A percentile compares a stretch with the other conserved stretches of the same genome.
These are phyloP conservation scores for Encarsia formosa DNA, from an alignment of 2,888 invertebrate genomes.

Conservation along the genomic window DNA sequence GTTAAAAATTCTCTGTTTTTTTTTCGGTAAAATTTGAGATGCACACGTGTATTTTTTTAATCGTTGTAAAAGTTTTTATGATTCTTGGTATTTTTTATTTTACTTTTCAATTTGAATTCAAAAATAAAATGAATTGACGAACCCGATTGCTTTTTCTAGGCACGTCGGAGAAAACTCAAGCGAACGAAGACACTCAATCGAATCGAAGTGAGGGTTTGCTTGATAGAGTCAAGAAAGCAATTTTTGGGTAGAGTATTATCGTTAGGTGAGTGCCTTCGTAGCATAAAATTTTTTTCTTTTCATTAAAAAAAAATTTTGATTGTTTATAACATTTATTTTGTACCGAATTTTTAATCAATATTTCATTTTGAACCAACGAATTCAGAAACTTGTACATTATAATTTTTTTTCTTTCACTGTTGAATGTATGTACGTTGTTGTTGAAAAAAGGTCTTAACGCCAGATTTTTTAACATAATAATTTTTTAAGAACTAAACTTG, in stretches of 20 bases:
- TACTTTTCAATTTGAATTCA: too few relatives aligned
- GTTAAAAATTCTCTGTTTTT: not conserved
- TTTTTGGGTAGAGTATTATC: constrained; percentile 55
- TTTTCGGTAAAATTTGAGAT: too few relatives aligned
- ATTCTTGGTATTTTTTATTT: too few relatives aligned
- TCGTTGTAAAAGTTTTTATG: too few relatives aligned
- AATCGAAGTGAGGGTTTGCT: constrained; percentile 54
- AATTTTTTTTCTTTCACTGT: not conserved
- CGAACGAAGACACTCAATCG: constrained; percentile 39
- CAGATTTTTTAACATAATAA: too few relatives aligned
- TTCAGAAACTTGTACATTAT: not conserved
- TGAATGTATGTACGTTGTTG: too few relatives aligned
- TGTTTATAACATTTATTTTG: not conserved
- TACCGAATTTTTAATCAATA: not conserved
- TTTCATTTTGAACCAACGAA: not conserved
- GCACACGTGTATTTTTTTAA: too few relatives aligned
- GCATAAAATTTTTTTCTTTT: constrained; percentile 2
- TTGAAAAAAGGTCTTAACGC: too few relatives aligned
- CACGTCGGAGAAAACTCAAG: constrained; percentile 54
- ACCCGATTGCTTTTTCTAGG: constrained; percentile 50
- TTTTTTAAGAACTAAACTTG: too few relatives aligned
- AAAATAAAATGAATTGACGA: constrained; percentile 16
- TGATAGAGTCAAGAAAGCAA: constrained; percentile 59
- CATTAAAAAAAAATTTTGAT: not conserved
- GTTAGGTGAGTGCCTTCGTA: constrained; percentile 39